These are phyloP conservation scores for Thunnus maccoyii DNA, from an alignment of 2,113 vertebrate genomes.

Conservation along the genomic window DNA sequence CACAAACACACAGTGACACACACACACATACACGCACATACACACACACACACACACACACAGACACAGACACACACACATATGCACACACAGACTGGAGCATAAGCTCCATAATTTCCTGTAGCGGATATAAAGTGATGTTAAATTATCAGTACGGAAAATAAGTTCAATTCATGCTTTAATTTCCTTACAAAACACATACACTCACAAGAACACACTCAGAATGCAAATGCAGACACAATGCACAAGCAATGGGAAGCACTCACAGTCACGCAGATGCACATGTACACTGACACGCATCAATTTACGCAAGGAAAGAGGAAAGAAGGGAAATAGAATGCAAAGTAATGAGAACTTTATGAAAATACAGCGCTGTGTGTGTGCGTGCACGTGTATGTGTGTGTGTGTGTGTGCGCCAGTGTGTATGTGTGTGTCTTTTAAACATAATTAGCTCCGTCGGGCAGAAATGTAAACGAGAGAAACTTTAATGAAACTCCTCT, in stretches of 20 bases:
- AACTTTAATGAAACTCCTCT: slow-evolving; percentile 77
- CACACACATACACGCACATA: slow-evolving; percentile 11
- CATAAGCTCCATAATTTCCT: slow-evolving; percentile 77
- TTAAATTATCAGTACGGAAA: slow-evolving; percentile 75
- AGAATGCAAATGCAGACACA: slow-evolving; percentile 52
- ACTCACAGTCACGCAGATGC: slow-evolving; percentile 24
- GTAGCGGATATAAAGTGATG: slow-evolving; percentile 74
- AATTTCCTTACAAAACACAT: slow-evolving; percentile 74
- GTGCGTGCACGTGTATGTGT: neutral
- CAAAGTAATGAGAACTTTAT: slow-evolving; percentile 70
- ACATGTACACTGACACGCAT: slow-evolving; percentile 30
- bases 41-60: slow-evolving; percentile 16
- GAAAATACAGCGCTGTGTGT: slow-evolving; percentile 51
- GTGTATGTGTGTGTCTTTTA: slow-evolving; percentile 51
- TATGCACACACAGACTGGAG: slow-evolving; percentile 25
- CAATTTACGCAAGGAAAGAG: slow-evolving; percentile 15
- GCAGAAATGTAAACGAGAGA: slow-evolving; percentile 76
- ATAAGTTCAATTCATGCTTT: slow-evolving; percentile 75
- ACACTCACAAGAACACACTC: neutral
- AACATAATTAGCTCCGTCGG: slow-evolving; percentile 78
- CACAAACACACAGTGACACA: slow-evolving; percentile 7
- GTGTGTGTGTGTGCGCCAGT: neutral
- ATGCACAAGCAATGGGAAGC: slow-evolving; percentile 23
- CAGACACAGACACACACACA: slow-evolving; percentile 23
- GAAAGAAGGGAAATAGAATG: slow-evolving; percentile 49